These are phyloP conservation scores for Oreochromis mossambicus DNA, from an alignment of 2,797 vertebrate genomes.

Conservation along the genomic window DNA sequence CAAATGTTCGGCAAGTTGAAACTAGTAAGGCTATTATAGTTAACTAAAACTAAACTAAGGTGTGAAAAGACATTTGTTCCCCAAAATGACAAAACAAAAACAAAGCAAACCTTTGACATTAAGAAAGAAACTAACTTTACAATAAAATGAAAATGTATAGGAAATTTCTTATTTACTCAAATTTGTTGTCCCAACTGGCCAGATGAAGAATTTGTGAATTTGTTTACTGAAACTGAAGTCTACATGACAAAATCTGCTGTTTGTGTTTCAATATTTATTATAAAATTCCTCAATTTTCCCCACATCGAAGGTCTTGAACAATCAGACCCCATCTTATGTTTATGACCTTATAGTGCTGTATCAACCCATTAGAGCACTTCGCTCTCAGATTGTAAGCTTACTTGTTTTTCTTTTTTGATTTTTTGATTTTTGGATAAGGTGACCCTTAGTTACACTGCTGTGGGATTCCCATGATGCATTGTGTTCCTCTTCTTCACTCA, in stretches of 20 bases:
- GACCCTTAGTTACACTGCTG: not conserved
- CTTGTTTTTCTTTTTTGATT: not conserved
- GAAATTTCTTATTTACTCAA: not conserved
- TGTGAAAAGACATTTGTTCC: not conserved
- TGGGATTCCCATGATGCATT: not conserved
- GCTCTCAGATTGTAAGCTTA: not conserved
- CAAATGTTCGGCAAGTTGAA: not conserved
- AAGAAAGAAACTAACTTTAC: not conserved
- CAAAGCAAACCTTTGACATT: not conserved
- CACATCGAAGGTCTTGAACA: not conserved
- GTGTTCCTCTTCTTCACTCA: not conserved
- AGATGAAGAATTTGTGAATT: not conserved
- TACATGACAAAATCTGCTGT: not conserved
- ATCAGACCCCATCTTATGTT: not conserved
- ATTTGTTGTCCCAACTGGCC: not conserved
- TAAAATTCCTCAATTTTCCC: accelerated
- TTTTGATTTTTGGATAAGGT: too few species aligned
- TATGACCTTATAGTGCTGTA: not conserved
- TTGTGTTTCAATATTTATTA: not conserved
- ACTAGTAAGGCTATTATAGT: not conserved
- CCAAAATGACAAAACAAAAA: not conserved
- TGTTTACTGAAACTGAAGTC: not conserved
- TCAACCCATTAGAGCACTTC: not conserved
- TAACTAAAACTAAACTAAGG: not conserved
- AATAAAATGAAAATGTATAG: not conserved